Evolutionary conservation across 2,797 vertebrate species (phyloP), one percentile per base, ranked within the genome.

Genomic region (Galaxias olidus): DNA sequence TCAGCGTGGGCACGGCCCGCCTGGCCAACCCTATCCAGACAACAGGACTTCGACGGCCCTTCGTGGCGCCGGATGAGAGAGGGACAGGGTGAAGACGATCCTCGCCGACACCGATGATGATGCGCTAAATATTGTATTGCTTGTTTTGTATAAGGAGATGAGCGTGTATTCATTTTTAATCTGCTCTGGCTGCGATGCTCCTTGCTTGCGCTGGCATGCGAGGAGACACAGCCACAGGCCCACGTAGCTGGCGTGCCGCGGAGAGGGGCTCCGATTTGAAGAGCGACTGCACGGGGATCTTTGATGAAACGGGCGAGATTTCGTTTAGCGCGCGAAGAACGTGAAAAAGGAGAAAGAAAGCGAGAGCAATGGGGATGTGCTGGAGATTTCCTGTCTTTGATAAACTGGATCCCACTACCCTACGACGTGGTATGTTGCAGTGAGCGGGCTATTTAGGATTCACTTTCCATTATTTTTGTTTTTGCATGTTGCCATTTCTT

Each of bases 161-260:
- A 57, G 79, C 75, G 79, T 68, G 82, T 81, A 77, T 89, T 86
- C 73, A 84, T 86, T 75, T 84, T 85, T 87, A 79, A 90, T 85
- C 80, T 67, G 62, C 54, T 45, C 11, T 45, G 71, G 69, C 69
- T 65, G 61, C 55, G 64, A 44, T 63, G 74, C 41, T 10, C 55
- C 57, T 67, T 61, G 45, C 57, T 67, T 61, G 45, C 62, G 46
- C 66, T 40, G 44, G 50, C 42, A 42, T 20, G 50, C 61, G 49
- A 19, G 73, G 69, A 75, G 45, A 18, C 10, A 17, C 20, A 7
- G 4, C n/a, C 8, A 50, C n/a, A 50, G 14, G 15, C 18, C 43
- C 6, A 44, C 13, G 9, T 11, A 48, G 48, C 9, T 1, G 7
- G n/a, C 17, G 14, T 61, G 19, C 1, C 45, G 7, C 40, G 19